These are phyloP conservation scores for Podocnemis expansa DNA, from an alignment of 2,113 vertebrate genomes.

Conservation along the genomic window DNA sequence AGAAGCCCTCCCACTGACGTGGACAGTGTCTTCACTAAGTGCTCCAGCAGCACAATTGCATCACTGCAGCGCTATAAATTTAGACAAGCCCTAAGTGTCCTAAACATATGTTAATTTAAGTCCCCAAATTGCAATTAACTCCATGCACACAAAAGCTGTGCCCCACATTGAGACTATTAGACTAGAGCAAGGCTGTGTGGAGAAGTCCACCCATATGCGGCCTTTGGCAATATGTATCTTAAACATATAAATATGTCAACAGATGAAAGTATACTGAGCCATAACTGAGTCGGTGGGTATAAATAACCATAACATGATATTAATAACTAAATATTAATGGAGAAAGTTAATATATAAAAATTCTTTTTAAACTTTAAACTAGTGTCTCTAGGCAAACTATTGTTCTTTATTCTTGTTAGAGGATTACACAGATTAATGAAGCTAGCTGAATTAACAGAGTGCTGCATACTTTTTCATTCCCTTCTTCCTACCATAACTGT, in stretches of 20 bases:
- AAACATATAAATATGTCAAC: neutral
- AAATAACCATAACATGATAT: neutral
- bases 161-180: neutral
- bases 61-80: neutral
- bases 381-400: too few relatives aligned
- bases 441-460: neutral
- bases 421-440: neutral
- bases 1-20: too few relatives aligned
- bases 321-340: too few relatives aligned
- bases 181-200: neutral
- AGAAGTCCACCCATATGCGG: neutral
- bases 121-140: neutral
- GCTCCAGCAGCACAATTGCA: neutral
- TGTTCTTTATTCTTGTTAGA: neutral
- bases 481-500: neutral
- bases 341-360: too few relatives aligned
- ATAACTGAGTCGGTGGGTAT: neutral
- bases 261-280: neutral
- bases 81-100: neutral
- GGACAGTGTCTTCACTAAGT: too few relatives aligned
- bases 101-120: neutral
- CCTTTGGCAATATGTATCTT: neutral
- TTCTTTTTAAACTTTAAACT: too few relatives aligned
- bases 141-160: neutral
- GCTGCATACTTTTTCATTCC: neutral